Percentiles rank a stretch among this genome's conserved stretches.
Evolutionary conservation across 1,140 invertebrate genomes (phyloP).

Genomic region (Trichonephila inaurata): DNA sequence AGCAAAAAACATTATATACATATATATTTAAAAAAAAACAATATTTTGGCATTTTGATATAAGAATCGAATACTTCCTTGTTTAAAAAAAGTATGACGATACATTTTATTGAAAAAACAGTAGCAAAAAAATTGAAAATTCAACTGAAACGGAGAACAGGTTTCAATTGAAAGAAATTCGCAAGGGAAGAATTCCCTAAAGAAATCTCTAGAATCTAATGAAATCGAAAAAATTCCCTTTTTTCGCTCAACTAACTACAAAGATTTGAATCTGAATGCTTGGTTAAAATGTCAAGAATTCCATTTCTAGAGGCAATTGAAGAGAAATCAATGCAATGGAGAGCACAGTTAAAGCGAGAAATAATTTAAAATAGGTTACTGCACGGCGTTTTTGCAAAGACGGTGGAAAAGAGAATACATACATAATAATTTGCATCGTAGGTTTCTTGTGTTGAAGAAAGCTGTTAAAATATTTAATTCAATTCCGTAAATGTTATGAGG

Average conservation of each 20-base stretch:
- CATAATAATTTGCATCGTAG: background rate
- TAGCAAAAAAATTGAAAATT: too few relatives aligned
- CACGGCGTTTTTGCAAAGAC: background rate
- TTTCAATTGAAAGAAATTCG: background rate
- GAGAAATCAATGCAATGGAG: background rate
- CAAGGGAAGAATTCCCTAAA: background rate
- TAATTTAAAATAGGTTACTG: background rate
- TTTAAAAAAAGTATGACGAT: too few relatives aligned
- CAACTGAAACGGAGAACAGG: background rate
- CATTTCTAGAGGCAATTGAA: slow-evolving; percentile 35
- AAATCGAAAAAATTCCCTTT: slow-evolving; percentile 17
- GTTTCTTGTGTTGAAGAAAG: background rate
- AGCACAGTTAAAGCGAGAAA: background rate
- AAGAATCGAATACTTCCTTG: too few relatives aligned
- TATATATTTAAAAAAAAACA: too few relatives aligned
- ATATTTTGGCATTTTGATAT: too few relatives aligned
- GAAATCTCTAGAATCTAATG: slow-evolving; percentile 7
- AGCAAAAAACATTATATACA: too few relatives aligned
- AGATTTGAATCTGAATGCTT: slow-evolving; percentile 38
- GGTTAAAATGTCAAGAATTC: slow-evolving; percentile 24
- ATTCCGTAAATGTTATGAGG: too few relatives aligned
- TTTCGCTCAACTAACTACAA: background rate
- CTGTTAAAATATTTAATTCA: too few relatives aligned
- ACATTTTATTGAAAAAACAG: too few relatives aligned
- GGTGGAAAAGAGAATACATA: background rate